Percentiles rank a stretch among this genome's conserved stretches.
These are phyloP conservation scores for Urosaurus nigricauda DNA, from an alignment of 2,797 vertebrate genomes.

Conservation along the genomic window DNA sequence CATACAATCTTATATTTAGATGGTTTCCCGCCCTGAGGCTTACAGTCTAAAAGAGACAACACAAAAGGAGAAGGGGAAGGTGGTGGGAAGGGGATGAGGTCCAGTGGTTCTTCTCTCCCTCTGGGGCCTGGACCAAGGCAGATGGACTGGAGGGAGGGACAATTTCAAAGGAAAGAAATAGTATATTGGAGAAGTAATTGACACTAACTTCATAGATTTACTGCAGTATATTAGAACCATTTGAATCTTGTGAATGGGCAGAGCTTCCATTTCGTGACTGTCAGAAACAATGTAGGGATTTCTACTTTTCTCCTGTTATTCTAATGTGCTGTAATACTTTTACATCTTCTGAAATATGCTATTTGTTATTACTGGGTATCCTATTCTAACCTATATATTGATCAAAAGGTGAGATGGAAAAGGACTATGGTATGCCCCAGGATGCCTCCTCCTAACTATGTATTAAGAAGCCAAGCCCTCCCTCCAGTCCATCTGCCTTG, in stretches of 20 bases:
- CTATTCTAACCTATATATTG: neutral
- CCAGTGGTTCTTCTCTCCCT: no score
- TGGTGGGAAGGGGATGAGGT: no score
- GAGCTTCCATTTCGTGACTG: slow-evolving; percentile 63
- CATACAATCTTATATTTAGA: no score
- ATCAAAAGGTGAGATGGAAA: slow-evolving; percentile 19
- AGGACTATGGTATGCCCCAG: slow-evolving; percentile 51
- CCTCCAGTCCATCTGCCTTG: no score
- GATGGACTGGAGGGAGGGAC: no score
- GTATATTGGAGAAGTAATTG: neutral
- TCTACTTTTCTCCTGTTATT: slow-evolving; percentile 50
- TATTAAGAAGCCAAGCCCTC: no score
- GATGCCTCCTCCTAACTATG: no score
- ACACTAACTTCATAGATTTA: neutral
- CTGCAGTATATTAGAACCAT: neutral
- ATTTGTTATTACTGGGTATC: slow-evolving; percentile 34
- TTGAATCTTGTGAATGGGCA: slow-evolving; percentile 49
- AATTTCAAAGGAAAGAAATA: neutral
- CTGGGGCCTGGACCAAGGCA: no score
- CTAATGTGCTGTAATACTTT: slow-evolving; percentile 47
- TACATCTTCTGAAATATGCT: slow-evolving; percentile 48
- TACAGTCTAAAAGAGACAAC: no score
- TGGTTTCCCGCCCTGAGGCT: no score
- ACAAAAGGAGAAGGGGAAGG: no score
- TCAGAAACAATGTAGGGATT: slow-evolving; percentile 59